These are phyloP conservation scores for Melikaiella ostensackeni DNA, from an alignment of 2,888 invertebrate genomes.

Conservation along the genomic window DNA sequence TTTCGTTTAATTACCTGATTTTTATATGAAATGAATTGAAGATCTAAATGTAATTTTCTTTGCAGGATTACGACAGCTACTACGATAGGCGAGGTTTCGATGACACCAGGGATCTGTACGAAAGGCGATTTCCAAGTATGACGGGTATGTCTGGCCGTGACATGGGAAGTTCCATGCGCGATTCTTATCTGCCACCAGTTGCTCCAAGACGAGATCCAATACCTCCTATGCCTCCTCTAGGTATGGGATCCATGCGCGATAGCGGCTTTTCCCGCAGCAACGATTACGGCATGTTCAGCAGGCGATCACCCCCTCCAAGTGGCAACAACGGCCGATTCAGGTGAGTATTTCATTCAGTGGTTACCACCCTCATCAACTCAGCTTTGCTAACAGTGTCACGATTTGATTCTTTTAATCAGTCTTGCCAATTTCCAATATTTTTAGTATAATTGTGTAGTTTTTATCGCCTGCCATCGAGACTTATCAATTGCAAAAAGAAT, in stretches of 20 bases:
- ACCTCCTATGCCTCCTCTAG: conserved; percentile 79
- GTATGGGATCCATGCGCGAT: conserved; percentile 84
- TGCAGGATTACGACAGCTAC: conserved; percentile 86
- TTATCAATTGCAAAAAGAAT: conserved; percentile 33
- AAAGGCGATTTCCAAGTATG: conserved; percentile 85
- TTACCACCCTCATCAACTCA: conserved; percentile 71
- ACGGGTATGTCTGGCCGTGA: conserved; percentile 79
- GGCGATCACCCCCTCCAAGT: conserved; percentile 85
- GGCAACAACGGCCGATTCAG: conserved; percentile 76
- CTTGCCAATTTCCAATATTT: not conserved
- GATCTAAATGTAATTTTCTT: conserved; percentile 49
- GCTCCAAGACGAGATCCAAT: conserved; percentile 84
- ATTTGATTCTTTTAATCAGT: not conserved
- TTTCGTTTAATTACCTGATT: too few species aligned
- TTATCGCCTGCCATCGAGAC: not conserved
- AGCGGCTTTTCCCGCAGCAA: conserved; percentile 81
- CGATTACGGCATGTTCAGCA: conserved; percentile 90
- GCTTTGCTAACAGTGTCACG: conserved; percentile 70
- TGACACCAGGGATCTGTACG: conserved; percentile 88
- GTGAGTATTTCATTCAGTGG: conserved; percentile 64
- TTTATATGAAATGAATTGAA: too few species aligned
- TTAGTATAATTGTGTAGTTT: too few species aligned
- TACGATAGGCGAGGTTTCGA: conserved; percentile 88
- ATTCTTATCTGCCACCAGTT: conserved; percentile 82
- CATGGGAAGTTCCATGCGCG: conserved; percentile 75